Percentiles rank a stretch among this genome's conserved stretches.
Evolutionary conservation across 2,797 vertebrate genomes (phyloP).

Genomic region (Scleropages formosus): DNA sequence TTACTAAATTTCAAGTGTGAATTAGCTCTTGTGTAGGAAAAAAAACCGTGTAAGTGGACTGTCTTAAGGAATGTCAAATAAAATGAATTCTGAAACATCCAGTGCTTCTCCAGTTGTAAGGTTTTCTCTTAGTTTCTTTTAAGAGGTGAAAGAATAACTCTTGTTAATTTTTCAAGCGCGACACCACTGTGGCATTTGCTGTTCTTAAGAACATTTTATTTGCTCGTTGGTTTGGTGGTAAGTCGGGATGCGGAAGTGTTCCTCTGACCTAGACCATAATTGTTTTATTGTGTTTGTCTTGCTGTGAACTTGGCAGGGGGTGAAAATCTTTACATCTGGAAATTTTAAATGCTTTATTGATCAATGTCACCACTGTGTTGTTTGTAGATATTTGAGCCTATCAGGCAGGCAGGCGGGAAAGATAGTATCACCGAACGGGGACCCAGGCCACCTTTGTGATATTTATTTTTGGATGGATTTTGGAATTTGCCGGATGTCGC

Average conservation of each 20-base stretch:
- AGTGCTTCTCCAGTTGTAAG: not conserved
- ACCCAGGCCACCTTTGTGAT: not conserved
- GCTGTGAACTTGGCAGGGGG: no score
- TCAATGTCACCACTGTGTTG: not conserved
- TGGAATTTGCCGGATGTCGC: not conserved
- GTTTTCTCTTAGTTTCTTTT: not conserved
- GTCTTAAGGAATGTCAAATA: not conserved
- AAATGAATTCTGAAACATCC: slow-evolving; percentile 58
- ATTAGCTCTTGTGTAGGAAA: not conserved
- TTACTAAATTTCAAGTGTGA: slow-evolving; percentile 4
- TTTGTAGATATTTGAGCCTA: no score
- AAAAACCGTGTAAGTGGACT: not conserved
- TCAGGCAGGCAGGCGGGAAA: not conserved
- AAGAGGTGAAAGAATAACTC: not conserved
- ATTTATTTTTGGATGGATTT: not conserved
- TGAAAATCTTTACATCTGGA: no score
- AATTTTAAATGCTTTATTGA: not conserved
- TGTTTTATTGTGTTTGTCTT: not conserved
- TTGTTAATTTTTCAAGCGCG: no score
- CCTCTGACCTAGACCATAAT: not conserved
- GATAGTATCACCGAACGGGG: no score
- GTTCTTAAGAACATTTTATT: no score
- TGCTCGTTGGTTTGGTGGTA: not conserved
- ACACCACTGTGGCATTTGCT: no score
- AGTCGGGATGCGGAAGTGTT: not conserved